phyloP scores from a whole-genome alignment of 2,113 vertebrate genomes.

The Gallinago jamesoni region DNA sequence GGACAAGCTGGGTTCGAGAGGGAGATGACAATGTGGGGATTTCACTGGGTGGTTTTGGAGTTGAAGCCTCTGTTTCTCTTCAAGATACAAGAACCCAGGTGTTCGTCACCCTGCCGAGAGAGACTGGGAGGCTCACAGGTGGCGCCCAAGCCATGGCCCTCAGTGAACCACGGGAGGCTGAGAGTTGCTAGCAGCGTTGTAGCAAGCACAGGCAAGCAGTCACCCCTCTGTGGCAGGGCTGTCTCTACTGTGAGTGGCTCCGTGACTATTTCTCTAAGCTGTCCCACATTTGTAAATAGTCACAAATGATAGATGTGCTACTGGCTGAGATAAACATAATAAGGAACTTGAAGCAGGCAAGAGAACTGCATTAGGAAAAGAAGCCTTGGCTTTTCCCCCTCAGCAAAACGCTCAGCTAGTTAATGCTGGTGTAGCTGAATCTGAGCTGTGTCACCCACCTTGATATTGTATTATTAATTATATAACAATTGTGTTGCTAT shows the following conservation, averaged over 20 bases:
- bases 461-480: constrained; percentile 38
- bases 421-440: constrained; percentile 23
- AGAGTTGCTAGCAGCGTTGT: not conserved
- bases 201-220: not conserved
- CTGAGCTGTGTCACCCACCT: not conserved
- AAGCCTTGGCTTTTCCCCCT: not conserved
- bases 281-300: not conserved
- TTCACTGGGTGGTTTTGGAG: not conserved
- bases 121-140: not conserved
- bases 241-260: not conserved
- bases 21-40: not conserved
- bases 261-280: not conserved
- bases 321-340: not conserved
- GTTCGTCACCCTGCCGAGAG: not conserved
- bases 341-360: not conserved
- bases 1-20: not conserved
- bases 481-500: constrained; percentile 19
- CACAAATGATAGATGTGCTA: not conserved
- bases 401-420: not conserved
- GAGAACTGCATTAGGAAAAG: not conserved
- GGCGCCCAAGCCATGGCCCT: not conserved
- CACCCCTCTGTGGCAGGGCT: not conserved
- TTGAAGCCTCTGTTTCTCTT: not conserved
- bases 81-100: not conserved
- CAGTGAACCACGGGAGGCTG: not conserved